phyloP scores from a whole-genome alignment of 35 echinoderm and acorn worm species.

The Lytechinus pictus region DNA sequence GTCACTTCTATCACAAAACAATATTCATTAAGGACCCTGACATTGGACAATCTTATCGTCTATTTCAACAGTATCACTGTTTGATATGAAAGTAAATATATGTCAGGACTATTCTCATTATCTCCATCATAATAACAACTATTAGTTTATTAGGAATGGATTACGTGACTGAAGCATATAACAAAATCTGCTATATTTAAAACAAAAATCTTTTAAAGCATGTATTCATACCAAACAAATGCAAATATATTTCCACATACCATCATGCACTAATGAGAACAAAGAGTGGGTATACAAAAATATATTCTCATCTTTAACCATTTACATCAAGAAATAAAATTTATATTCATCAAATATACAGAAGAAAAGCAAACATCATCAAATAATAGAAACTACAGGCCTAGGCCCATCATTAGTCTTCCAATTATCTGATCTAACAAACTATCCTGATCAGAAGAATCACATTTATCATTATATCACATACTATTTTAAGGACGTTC shows the following conservation, averaged over 20 bases:
- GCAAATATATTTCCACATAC: neutral
- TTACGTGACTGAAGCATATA: neutral
- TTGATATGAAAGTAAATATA: no score
- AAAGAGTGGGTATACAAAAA: neutral
- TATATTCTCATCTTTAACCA: neutral
- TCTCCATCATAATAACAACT: neutral
- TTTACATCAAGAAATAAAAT: conserved; percentile 26
- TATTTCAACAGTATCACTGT: neutral
- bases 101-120: neutral
- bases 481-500: no score
- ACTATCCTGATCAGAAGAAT: no score
- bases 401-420: no score
- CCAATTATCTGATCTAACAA: no score
- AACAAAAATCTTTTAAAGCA: neutral
- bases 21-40: no score
- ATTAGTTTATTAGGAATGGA: neutral
- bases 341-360: conserved; percentile 3
- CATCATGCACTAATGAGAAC: neutral
- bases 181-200: neutral
- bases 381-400: no score
- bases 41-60: no score
- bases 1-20: neutral
- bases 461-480: no score
- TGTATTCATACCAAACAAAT: neutral
- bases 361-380: neutral